Base-by-base conservation (phyloP, 1,140 invertebrate genomes). In the Apis dorsata region DNA sequence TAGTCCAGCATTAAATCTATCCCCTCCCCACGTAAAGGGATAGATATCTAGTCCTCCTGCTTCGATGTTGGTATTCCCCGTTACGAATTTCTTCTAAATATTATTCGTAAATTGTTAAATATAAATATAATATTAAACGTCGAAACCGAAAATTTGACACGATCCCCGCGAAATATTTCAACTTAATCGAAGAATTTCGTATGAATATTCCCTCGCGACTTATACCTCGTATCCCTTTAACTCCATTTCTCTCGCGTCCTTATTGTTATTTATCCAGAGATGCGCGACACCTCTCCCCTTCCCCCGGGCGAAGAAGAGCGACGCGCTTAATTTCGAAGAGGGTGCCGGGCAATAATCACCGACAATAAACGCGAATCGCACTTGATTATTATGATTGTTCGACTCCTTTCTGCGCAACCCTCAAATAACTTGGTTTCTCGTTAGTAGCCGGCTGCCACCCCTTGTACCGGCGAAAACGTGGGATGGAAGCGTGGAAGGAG, bases 351-450 rank as follows among this genome's bases (percentile, higher is more conserved):
- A 93, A 93, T 92, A 92, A 93, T 93, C 90, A 86, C 81, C 86
- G 89, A 92, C 92, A 92, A 93, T 93, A 91, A 92, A 92, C 87
- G 91, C 89, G 91, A 92, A 92, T 91, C 90, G 91, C 90, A 92
- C 91, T 93, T 93, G 92, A 93, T 93, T 93, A 93, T 93, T 93
- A 92, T 93, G 89, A 93, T 93, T 93, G 91, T 93, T 91, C 92
- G 87, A 91, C 90, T 92, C 89, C 92, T 93, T 92, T 92, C 89
- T 89, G 85, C 79, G 76, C 84, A 88, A 91, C 91, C 92, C 92
- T 91, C 90, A 91, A 93, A 93, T 93, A 93, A 93, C 90, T 92
- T 91, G 81, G 84, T 92, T 92, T 93, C 92, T 93, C 91, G 90
- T 93, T 93, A 92, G 92, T 90, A 89, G 86, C 89, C 88, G 77